A percentile compares a stretch with the other conserved stretches of the same genome.
These are phyloP conservation scores for Odontothrips loti DNA, from an alignment of 2,888 invertebrate species.

Conservation along the genomic window DNA sequence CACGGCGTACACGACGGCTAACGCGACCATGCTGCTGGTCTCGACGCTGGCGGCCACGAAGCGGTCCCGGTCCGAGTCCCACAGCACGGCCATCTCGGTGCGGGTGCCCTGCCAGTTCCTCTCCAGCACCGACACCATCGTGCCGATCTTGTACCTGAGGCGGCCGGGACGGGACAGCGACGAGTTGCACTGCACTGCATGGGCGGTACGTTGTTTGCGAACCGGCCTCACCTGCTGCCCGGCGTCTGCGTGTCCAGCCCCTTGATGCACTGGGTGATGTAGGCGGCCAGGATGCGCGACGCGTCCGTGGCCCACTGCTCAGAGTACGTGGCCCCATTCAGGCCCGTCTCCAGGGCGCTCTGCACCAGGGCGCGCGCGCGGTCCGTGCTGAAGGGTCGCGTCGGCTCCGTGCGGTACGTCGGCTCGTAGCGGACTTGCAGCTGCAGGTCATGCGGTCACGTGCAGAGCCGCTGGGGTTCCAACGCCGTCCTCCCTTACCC, in stretches of 20 bases:
- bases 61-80: background rate
- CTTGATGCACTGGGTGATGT: slow-evolving; percentile 15
- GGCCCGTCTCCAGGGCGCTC: background rate
- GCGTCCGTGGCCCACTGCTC: slow-evolving; percentile 15
- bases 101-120: background rate
- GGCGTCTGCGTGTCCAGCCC: background rate
- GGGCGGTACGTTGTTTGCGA: too few species aligned
- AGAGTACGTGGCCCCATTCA: background rate
- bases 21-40: slow-evolving; percentile 4
- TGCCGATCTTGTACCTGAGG: slow-evolving; percentile 15
- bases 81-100: background rate
- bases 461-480: too few species aligned
- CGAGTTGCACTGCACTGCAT: too few species aligned
- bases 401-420: slow-evolving; percentile 1
- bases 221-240: background rate
- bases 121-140: background rate
- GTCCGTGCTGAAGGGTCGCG: background rate
- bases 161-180: background rate
- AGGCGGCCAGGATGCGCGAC: slow-evolving; percentile 7
- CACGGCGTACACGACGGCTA: background rate
- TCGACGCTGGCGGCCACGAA: background rate
- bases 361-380: slow-evolving; percentile 2
- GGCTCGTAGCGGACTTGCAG: background rate
- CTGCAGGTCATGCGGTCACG: too few species aligned
- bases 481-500: background rate